These are phyloP conservation scores for Athetis lepigone DNA, from an alignment of 2,888 invertebrate species.

Conservation along the genomic window DNA sequence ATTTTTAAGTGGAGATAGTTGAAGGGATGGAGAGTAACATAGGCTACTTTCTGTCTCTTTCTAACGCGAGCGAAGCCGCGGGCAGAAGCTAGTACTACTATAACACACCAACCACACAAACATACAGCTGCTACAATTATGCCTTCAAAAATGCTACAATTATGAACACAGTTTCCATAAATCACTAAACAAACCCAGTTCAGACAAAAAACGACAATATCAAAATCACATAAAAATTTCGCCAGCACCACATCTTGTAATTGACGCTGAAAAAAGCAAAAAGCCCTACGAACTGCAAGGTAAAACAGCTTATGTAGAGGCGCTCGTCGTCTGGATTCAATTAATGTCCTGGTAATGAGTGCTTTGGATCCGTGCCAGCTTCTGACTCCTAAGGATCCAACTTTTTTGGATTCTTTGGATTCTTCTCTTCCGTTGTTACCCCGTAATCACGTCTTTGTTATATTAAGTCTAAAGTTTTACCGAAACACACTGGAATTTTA, in stretches of 20 bases:
- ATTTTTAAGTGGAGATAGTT: too few species aligned
- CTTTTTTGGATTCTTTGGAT: conserved; percentile 48
- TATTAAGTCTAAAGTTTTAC: conserved; percentile 49
- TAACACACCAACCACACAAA: too few species aligned
- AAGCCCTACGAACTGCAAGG: conserved; percentile 9
- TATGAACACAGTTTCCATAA: too few species aligned
- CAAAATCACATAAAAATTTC: conserved; percentile 19
- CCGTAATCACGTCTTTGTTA: conserved; percentile 57
- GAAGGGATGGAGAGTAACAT: too few species aligned
- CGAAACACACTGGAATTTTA: conserved; percentile 54
- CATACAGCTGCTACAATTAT: too few species aligned
- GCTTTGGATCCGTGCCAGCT: conserved; percentile 57
- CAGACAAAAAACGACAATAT: not conserved
- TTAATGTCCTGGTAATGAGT: conserved; percentile 66
- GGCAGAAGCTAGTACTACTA: too few species aligned
- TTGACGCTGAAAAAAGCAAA: conserved; percentile 29
- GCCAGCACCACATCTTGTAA: conserved; percentile 16
- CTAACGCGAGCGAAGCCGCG: too few species aligned
- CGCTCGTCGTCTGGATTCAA: conserved; percentile 63
- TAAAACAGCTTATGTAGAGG: conserved; percentile 50
- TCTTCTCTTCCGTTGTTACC: conserved; percentile 51
- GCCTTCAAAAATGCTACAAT: too few species aligned
- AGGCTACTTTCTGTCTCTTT: too few species aligned
- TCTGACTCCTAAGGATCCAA: conserved; percentile 49
- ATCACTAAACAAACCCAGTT: not conserved